Evolutionary conservation across 1,140 invertebrate species (phyloP).

Genomic region (Grapholita molesta): DNA sequence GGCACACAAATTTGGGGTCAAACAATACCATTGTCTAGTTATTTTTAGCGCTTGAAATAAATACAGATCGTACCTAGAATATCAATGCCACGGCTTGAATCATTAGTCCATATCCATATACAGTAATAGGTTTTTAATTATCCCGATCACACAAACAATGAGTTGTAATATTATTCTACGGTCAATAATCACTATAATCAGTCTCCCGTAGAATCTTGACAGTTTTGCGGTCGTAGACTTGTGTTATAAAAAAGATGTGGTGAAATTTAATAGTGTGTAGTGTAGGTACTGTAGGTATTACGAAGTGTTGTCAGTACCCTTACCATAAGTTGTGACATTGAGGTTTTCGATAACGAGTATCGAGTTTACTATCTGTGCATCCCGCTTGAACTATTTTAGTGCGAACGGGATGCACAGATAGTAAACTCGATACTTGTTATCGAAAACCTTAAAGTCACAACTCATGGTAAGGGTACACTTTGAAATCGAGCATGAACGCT

Average conservation of each 20-base stretch:
- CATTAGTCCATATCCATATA: not conserved
- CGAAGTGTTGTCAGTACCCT: too few species aligned
- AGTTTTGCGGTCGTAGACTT: not conserved
- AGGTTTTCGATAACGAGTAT: too few species aligned
- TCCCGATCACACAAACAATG: not conserved
- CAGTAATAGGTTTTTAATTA: not conserved
- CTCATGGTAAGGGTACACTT: too few species aligned
- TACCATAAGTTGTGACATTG: too few species aligned
- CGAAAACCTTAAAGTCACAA: too few species aligned
- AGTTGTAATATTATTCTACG: not conserved
- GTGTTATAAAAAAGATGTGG: not conserved
- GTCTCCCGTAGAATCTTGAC: not conserved
- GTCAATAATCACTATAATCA: not conserved
- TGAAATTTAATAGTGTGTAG: not conserved
- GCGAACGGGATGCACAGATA: too few species aligned
- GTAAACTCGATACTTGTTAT: too few species aligned
- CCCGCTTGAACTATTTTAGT: too few species aligned
- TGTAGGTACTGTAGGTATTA: not conserved
- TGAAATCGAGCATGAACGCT: too few species aligned
- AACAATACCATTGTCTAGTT: not conserved
- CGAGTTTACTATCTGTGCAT: too few species aligned
- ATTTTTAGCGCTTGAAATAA: not conserved
- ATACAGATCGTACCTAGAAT: not conserved
- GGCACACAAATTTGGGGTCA: too few species aligned
- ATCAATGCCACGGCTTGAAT: not conserved